Evolutionary conservation across 2,113 vertebrate species (phyloP).

Genomic region (Alligator sinensis): DNA sequence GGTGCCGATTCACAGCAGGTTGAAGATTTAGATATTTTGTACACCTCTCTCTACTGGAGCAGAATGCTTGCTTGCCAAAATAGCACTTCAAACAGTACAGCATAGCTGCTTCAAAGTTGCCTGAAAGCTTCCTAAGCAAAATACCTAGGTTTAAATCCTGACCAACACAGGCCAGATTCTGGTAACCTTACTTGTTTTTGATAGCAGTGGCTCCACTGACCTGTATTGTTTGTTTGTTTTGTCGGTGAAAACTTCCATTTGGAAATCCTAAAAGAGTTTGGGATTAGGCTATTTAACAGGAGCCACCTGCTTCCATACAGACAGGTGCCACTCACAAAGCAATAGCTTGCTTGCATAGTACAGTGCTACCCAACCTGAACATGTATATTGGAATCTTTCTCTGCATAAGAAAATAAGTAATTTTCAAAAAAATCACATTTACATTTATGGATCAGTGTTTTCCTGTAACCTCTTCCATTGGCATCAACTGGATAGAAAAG

Average conservation of each 20-base stretch:
- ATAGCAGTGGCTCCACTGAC: background rate
- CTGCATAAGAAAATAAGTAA: background rate
- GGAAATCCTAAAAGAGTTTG: background rate
- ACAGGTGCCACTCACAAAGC: accelerated
- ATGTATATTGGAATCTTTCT: background rate
- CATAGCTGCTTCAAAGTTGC: background rate
- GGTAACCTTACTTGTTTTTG: background rate
- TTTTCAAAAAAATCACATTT: background rate
- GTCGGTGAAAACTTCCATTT: background rate
- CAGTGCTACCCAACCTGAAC: background rate
- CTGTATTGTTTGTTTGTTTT: background rate
- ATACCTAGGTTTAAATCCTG: background rate
- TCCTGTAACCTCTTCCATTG: background rate
- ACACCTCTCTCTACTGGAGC: conserved; percentile 47
- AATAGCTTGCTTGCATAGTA: background rate
- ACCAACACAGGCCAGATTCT: accelerated
- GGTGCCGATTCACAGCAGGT: conserved; percentile 64
- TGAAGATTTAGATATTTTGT: conserved; percentile 56
- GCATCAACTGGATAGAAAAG: background rate
- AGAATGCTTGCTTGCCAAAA: conserved; percentile 44
- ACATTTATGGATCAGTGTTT: background rate
- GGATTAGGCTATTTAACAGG: accelerated
- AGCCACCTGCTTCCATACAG: background rate
- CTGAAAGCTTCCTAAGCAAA: background rate
- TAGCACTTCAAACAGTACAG: conserved; percentile 30